Evolutionary conservation across 2,888 invertebrate genomes (phyloP), one percentile per base, ranked within the genome.

Genomic region (Notocelia uddmanniana): DNA sequence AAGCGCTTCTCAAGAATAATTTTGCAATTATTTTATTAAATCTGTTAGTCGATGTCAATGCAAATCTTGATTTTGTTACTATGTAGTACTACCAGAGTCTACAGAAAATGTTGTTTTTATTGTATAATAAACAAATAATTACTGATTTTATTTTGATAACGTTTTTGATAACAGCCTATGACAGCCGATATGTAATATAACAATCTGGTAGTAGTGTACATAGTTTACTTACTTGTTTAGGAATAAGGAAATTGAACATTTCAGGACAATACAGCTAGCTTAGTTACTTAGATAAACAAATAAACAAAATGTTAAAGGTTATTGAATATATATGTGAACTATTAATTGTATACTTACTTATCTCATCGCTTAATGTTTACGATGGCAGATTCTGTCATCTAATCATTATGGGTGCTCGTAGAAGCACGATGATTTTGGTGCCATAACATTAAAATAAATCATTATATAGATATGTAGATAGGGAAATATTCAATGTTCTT

Each of bases 391-490:
- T 74, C 45, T 74, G 66, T 74, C 68, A 67, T 68, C 74, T 75
- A 77, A 76, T 76, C 73, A 72, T 70, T 75, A 74, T 74, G 68
- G 77, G 78, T 76, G 78, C 80, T 80, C 79, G 55, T 11, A 69
- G 66, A 77, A 79, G 83, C 80, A 77, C 76, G 74, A 77, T 21
- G 70, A 68, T 77, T 81, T 82, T 85, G 87, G 89, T 89, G 89
- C 89, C 89, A 89, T 89, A 88, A 81, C 79, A 84, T 79, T 74
- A 78, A 81, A 83, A 83, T 83, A 83, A 83, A 78, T 74, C 73
- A 73, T 80, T 63, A 64, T 64, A 64, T 50, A 54, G 52, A 78
- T 80, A 83, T 81, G 82, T 90, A 89, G 85, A 83, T 90, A 90
- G 87, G 86, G 77, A 82, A 79, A 74, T 85, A 84, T 84, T 83